Evolutionary conservation across 2,113 vertebrate species (phyloP).

Genomic region (Aldabrachelys gigantea): DNA sequence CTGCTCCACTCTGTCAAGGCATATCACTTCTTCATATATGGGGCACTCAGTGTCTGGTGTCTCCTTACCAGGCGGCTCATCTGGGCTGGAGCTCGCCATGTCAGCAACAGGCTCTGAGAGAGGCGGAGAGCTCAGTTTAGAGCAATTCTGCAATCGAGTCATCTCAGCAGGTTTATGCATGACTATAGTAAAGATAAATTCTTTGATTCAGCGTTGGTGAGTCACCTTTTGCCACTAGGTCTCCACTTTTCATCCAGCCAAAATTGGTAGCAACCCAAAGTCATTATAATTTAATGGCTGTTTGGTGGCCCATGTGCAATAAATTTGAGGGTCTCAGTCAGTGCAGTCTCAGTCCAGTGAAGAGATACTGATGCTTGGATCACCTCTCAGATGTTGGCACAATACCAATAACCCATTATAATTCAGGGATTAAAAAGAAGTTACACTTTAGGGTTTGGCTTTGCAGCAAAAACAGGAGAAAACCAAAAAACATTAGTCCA

Average conservation of each 20-base stretch:
- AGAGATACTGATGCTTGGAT: not conserved
- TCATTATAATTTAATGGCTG: not conserved
- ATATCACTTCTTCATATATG: conserved; percentile 47
- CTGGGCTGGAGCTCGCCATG: conserved; percentile 77
- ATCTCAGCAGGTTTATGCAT: not conserved
- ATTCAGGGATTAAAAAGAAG: not conserved
- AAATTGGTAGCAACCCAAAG: not conserved
- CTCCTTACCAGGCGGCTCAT: not conserved
- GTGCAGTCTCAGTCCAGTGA: not conserved
- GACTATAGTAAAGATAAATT: not conserved
- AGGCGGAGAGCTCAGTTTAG: not conserved
- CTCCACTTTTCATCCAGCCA: not conserved
- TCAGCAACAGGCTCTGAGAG: conserved; percentile 41
- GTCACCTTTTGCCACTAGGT: not conserved
- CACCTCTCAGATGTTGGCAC: not conserved
- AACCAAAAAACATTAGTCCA: not conserved
- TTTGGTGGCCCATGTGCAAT: not conserved
- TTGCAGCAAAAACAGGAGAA: not conserved
- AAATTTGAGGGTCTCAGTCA: not conserved
- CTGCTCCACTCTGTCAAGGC: conserved; percentile 74
- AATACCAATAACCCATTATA: not conserved
- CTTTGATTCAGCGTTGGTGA: not conserved
- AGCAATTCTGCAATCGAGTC: not conserved
- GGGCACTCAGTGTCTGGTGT: conserved; percentile 7
- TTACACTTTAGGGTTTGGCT: not conserved